Base-by-base conservation (phyloP, 2,888 invertebrate species). In the Bellardia bayeri region DNA sequence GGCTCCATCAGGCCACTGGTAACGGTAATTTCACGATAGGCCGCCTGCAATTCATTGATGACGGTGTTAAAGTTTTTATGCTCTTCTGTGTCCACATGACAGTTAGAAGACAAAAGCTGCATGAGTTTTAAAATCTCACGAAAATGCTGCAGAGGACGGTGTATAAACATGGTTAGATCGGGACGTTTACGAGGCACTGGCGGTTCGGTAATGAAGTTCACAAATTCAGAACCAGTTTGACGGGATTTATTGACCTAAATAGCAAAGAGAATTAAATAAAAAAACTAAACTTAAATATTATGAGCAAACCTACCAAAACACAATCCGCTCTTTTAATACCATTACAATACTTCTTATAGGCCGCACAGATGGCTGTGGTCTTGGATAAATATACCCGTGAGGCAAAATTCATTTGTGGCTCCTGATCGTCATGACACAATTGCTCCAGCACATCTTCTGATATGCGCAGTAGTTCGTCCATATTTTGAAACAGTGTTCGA, bases 1-100 rank as follows among this genome's bases (percentile, higher is more conserved):
- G 97, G 96, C 89, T 97, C 97, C 97, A 97, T 98, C 6, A 97
- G 94, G 3, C 97, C 97, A 16, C 97, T 97, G 86, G 96, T 97
- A 8, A 97, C 96, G 0, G 97, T 97, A 14, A 97, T 97, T 91
- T 97, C 97, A 91, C 97, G 95, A 92, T 97, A 97, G 68, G 95
- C 95, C 82, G 94, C 94, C 95, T 96, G 94, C 76, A 94, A 87
- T 85, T 94, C 94, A n/a, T 90, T 91, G 3, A 94, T 94, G n/a
- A 94, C 93, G 49, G 90, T 92, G 51, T 90, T 92, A 54, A 94
- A 94, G 86, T 94, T 94, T 90, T 92, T 93, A 86, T 93, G 93
- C 90, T 94, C 94, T 89, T 94, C 94, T 61, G 92, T 93, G 81
- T 94, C 94, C 63, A 92, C 92, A 40, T 93, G 93, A 81, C 94